phyloP scores from a whole-genome alignment of 2,797 vertebrate genomes.

The Megaceryle alcyon region DNA sequence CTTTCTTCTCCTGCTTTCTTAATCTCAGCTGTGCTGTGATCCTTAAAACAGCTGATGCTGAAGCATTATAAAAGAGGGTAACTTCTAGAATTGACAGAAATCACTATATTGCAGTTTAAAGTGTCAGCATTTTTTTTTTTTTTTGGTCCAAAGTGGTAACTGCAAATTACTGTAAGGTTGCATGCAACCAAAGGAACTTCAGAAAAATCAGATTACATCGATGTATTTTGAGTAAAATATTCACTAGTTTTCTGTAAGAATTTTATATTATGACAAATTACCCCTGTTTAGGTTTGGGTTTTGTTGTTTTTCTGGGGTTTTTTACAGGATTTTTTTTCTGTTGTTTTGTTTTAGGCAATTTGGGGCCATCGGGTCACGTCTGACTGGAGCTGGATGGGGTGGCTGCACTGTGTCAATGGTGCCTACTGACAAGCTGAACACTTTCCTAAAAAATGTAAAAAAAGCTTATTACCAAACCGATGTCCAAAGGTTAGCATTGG shows the following conservation, averaged over 20 bases:
- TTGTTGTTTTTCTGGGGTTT: neutral
- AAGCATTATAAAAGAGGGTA: neutral
- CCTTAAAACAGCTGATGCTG: constrained; percentile 49
- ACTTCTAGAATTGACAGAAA: neutral
- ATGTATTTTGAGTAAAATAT: neutral
- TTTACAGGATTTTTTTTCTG: constrained; percentile 3
- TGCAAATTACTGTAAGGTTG: neutral
- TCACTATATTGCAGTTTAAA: neutral
- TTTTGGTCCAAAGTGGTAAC: neutral
- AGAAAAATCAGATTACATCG: neutral
- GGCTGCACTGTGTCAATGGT: constrained; percentile 97
- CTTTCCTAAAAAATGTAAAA: constrained; percentile 87
- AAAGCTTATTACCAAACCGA: constrained; percentile 84
- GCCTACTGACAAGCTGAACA: constrained; percentile 82
- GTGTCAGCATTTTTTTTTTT: neutral
- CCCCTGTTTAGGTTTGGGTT: neutral
- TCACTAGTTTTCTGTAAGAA: neutral
- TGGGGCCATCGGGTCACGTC: constrained; percentile 91
- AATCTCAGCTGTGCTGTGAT: constrained; percentile 27
- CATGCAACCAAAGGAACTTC: neutral
- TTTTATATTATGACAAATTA: neutral
- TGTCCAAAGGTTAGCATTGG: constrained; percentile 73
- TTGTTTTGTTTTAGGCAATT: constrained; percentile 82
- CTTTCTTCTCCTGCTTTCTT: constrained; percentile 50
- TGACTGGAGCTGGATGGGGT: constrained; percentile 97